These are phyloP conservation scores for Lagenorhynchus albirostris DNA, from an alignment of 2,113 vertebrate genomes.

Conservation along the genomic window DNA sequence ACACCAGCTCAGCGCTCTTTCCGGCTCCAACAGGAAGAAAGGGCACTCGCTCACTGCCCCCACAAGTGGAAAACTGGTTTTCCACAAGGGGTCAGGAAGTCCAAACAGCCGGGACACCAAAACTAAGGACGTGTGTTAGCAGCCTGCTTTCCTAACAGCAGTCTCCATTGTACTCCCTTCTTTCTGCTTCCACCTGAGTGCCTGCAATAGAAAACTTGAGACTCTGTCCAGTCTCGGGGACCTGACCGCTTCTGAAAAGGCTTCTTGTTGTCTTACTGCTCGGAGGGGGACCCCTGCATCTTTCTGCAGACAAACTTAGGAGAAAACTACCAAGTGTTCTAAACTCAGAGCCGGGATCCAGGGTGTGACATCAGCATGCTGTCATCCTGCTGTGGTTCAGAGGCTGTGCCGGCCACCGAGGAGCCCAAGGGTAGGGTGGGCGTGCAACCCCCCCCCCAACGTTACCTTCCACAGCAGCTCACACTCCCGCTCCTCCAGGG, in stretches of 20 bases:
- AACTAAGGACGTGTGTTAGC: not conserved
- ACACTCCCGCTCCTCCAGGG: slow-evolving; percentile 96
- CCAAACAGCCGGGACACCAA: slow-evolving; percentile 17
- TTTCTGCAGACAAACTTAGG: not conserved
- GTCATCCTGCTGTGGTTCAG: accelerated
- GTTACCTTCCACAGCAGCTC: slow-evolving; percentile 98
- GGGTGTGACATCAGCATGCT: not conserved
- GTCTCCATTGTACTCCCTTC: not conserved
- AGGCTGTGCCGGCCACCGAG: accelerated
- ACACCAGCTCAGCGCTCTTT: not conserved
- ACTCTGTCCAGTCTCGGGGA: not conserved
- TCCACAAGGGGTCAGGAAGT: slow-evolving; percentile 34
- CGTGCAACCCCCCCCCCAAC: accelerated
- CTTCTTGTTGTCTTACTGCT: not conserved
- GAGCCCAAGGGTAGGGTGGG: accelerated
- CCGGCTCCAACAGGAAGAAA: slow-evolving; percentile 21
- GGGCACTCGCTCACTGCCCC: not conserved
- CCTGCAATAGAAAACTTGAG: not conserved
- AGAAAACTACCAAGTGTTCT: not conserved
- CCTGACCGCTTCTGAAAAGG: not conserved
- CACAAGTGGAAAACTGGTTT: not conserved
- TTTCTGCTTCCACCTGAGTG: not conserved
- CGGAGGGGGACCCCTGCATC: no score
- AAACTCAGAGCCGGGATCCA: not conserved
- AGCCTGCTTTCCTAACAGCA: not conserved